Base-by-base conservation (phyloP, 2,888 invertebrate genomes). In the Tetragonula carbonaria region DNA sequence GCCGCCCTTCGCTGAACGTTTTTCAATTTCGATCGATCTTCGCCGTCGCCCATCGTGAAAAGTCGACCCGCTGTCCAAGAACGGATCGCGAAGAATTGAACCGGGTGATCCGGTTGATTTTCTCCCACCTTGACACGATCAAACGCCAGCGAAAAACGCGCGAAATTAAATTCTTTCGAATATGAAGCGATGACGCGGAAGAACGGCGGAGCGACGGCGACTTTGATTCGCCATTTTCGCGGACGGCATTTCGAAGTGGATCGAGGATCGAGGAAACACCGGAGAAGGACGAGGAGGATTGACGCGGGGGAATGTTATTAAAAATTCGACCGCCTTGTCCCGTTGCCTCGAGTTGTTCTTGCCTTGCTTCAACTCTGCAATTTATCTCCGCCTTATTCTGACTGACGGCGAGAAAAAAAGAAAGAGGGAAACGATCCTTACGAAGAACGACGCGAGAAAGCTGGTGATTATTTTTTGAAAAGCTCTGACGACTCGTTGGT, bases 111-210 rank as follows among this genome's bases (percentile, higher is more conserved):
- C 68, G 73, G 73, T 78, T 80, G 86, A 86, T 76, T 84, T 65
- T 79, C 73, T 79, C 73, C 80, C 59, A 79, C 73, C 82, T 59
- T 80, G 83, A 84, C 76, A 80, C 67, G 75, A 66, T 28, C 59
- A 28, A 28, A 28, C 67, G 74, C 45, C 63, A 74, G 74, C 5
- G 81, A 76, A 81, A 85, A 75, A 84, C 85, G 85, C 72, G 83
- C 75, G 88, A 91, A 91, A 91, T 91, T 90, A 91, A 91, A 91
- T 91, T 91, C 89, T 92, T 90, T 86, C 83, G 86, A 86, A 87
- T 87, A 87, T 85, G 87, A 86, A 78, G 81, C 80, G 85, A 80
- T 78, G 78, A 76, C 72, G 70, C 50, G 66, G 28, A n/a, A n/a
- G 13, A 28, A 28, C n/a, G 57, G 18, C n/a, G 6, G 57, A 57